A percentile compares a stretch with the other conserved stretches of the same genome.
Conservation (phyloP, 2,888 invertebrate species). For the Metellina segmentata region DNA sequence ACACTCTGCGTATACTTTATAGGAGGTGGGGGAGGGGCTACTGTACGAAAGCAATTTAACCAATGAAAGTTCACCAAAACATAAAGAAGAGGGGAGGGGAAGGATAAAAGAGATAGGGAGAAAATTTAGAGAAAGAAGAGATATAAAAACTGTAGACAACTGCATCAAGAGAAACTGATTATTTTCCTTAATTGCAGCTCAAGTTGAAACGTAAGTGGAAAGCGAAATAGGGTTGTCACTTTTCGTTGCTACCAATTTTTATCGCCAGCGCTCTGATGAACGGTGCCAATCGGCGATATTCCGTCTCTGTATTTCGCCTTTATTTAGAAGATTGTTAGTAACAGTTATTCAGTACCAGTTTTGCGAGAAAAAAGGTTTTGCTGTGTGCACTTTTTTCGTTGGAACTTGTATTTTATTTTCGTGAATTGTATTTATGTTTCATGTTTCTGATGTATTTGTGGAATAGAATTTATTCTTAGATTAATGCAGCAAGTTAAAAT, state of each 20-base stretch:
- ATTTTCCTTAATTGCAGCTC: constrained; percentile 76
- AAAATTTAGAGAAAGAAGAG: constrained; percentile 65
- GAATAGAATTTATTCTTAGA: too few relatives aligned
- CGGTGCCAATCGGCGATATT: neutral
- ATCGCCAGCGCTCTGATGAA: neutral
- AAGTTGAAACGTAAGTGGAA: constrained; percentile 75
- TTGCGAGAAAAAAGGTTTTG: too few relatives aligned
- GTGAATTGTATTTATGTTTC: too few relatives aligned
- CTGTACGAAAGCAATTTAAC: constrained; percentile 68
- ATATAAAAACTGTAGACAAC: constrained; percentile 76
- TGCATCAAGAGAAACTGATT: constrained; percentile 74
- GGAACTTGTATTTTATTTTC: too few relatives aligned
- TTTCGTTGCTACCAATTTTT: constrained; percentile 9
- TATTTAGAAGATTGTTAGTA: too few relatives aligned
- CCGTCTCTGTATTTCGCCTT: too few relatives aligned
- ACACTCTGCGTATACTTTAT: constrained; percentile 13
- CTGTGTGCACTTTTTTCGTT: too few relatives aligned
- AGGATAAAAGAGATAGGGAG: constrained; percentile 52
- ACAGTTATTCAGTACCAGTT: too few relatives aligned
- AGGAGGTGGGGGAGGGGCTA: neutral
- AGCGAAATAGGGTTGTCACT: constrained; percentile 65
- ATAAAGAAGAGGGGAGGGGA: constrained; percentile 15
- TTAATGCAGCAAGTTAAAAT: too few relatives aligned
- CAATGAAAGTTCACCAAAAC: constrained; percentile 70
- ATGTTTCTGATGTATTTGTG: too few relatives aligned